Conservation (phyloP, 2,797 vertebrate genomes). For the Anniella stebbinsi region DNA sequence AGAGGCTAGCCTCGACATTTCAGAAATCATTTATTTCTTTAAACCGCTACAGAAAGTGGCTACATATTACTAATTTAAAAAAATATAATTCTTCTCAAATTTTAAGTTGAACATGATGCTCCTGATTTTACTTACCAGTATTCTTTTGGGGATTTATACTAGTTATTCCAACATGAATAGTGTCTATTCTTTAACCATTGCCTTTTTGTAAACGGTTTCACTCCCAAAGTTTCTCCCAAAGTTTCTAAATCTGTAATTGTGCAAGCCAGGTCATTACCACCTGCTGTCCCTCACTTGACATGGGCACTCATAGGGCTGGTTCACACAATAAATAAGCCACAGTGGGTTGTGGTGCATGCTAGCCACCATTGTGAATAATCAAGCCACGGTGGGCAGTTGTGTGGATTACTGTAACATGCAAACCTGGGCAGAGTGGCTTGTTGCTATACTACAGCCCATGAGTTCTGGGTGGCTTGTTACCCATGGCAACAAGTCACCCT, state of each 20-base stretch:
- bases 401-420: no score
- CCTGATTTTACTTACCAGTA: background rate
- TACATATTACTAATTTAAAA: background rate
- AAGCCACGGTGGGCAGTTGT: no score
- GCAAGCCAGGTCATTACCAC: background rate
- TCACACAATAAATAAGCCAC: no score
- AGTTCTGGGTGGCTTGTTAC: no score
- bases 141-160: background rate
- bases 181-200: background rate
- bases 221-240: no score
- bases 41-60: background rate
- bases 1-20: background rate
- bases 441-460: no score
- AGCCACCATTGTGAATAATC: no score
- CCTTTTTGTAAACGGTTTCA: background rate
- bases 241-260: no score
- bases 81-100: background rate
- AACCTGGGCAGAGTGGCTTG: no score
- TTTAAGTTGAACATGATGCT: constrained; percentile 2
- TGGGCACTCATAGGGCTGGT: background rate
- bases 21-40: background rate
- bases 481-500: no score
- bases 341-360: no score
- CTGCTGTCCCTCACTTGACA: background rate
- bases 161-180: background rate